phyloP scores from a whole-genome alignment of 2,113 vertebrate genomes.

The Phaetusa simplex region DNA sequence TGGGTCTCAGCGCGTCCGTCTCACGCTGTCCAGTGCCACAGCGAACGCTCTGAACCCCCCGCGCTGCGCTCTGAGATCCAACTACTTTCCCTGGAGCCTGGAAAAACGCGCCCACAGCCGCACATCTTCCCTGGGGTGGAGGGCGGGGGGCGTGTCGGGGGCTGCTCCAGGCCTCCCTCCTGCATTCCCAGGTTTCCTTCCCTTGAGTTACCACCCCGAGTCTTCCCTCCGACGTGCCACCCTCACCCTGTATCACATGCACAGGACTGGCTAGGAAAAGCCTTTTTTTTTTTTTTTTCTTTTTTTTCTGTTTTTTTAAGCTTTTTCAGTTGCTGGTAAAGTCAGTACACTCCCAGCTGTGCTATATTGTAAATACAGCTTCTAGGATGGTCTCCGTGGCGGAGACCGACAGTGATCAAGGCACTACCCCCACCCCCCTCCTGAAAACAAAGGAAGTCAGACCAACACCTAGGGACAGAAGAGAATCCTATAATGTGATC shows the following conservation, averaged over 20 bases:
- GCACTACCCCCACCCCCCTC: constrained; percentile 71
- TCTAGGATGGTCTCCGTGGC: constrained; percentile 12
- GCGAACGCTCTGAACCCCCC: not conserved
- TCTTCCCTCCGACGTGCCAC: not conserved
- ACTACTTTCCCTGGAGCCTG: not conserved
- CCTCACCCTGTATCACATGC: constrained; percentile 8
- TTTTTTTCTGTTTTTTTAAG: not conserved
- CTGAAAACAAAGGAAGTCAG: constrained; percentile 62
- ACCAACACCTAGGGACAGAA: constrained; percentile 72
- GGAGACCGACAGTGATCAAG: constrained; percentile 66
- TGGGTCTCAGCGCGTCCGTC: not conserved
- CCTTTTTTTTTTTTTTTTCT: not conserved
- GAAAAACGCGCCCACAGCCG: rapidly evolving
- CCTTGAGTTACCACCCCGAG: not conserved
- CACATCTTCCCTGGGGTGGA: not conserved
- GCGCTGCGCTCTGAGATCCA: not conserved
- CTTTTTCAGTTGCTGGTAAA: constrained; percentile 51
- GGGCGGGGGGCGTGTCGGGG: too few species aligned
- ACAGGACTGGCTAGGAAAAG: constrained; percentile 67
- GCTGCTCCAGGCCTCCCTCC: not conserved
- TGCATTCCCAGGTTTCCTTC: not conserved
- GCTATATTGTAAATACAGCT: constrained; percentile 66
- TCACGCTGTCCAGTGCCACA: not conserved
- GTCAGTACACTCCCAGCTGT: constrained; percentile 66
- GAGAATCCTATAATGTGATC: constrained; percentile 75